Evolutionary conservation across 2,888 invertebrate species (phyloP), one percentile per base, ranked within the genome.

Genomic region (Ophraella communa): DNA sequence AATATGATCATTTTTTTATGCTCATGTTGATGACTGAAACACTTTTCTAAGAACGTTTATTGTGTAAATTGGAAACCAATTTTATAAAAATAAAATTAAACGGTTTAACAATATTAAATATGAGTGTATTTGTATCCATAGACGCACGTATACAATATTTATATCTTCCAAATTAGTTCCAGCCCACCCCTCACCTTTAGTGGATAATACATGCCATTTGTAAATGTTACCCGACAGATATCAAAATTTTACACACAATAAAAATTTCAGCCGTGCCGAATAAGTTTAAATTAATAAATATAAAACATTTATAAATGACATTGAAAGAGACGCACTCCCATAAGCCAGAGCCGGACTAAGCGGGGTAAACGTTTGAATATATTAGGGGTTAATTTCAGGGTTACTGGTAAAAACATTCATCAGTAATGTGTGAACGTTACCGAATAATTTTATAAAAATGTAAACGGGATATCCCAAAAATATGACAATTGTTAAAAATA

Each of bases 271-370:
- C 69, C 70, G 55, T 69, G 17, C 39, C 68, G 11, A 65, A 72
- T 67, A 65, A 66, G 66, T 68, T 72, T 72, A 70, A 63, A 71
- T 71, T 69, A 71, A 72, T 72, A 72, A 72, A 70, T 72, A 71
- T 64, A 55, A 72, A 67, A 65, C 64, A 66, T 68, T 64, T 49
- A 56, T 54, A 47, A 27, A 33, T 42, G 58, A 59, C 39, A 35
- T 54, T 44, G 57, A 57, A 64, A 60, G 56, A 61, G 64, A 60
- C 69, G 65, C 69, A 62, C 66, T 55, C 44, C 53, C 51, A 30
- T 10, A 10, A 3, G 10, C 24, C 60, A 53, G 52, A 24, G 8
- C 49, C 49, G 49, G 49, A n/a, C n/a, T n/a, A n/a, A n/a, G n/a
- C n/a, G n/a, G n/a, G n/a, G n/a, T n/a, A n/a, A n/a, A n/a, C n/a